phyloP scores from a whole-genome alignment of 1,140 invertebrate species.

The Carcinoscorpius rotundicauda region DNA sequence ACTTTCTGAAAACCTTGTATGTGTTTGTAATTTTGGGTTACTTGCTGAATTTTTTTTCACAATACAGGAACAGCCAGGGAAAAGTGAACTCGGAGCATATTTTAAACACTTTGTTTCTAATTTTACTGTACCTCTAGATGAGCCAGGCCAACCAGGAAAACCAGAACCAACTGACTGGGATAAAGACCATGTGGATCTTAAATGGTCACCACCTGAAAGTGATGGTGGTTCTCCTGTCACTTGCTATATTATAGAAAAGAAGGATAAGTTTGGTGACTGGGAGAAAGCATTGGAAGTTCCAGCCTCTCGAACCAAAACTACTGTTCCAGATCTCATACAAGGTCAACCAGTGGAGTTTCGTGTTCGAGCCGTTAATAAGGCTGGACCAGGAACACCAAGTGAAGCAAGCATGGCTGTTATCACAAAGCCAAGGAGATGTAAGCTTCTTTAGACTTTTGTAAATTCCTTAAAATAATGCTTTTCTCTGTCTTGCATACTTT shows the following conservation, averaged over 20 bases:
- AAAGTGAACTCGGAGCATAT: no score
- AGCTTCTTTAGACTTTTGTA: conserved; percentile 5
- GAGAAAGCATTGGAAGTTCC: conserved; percentile 77
- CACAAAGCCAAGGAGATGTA: conserved; percentile 67
- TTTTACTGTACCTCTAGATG: conserved; percentile 41
- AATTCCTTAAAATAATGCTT: not conserved
- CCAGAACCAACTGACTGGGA: conserved; percentile 90
- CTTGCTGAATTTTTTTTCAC: no score
- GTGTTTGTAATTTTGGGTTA: no score
- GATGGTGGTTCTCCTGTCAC: conserved; percentile 78
- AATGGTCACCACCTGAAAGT: conserved; percentile 61
- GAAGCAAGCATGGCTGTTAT: conserved; percentile 74
- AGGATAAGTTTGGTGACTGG: conserved; percentile 91
- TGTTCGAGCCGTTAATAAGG: conserved; percentile 71
- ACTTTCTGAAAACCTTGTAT: not conserved
- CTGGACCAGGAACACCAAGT: conserved; percentile 58
- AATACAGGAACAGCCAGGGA: no score
- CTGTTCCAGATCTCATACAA: conserved; percentile 77
- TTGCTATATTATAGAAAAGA: conserved; percentile 79
- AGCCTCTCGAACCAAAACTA: conserved; percentile 61
- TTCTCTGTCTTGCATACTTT: no score
- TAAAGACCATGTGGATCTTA: conserved; percentile 78
- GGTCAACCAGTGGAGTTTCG: conserved; percentile 84
- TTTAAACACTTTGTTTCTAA: no score
- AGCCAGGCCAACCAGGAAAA: conserved; percentile 86